Base-by-base conservation (phyloP, 2,113 vertebrate genomes). In the Tinamus guttatus region DNA sequence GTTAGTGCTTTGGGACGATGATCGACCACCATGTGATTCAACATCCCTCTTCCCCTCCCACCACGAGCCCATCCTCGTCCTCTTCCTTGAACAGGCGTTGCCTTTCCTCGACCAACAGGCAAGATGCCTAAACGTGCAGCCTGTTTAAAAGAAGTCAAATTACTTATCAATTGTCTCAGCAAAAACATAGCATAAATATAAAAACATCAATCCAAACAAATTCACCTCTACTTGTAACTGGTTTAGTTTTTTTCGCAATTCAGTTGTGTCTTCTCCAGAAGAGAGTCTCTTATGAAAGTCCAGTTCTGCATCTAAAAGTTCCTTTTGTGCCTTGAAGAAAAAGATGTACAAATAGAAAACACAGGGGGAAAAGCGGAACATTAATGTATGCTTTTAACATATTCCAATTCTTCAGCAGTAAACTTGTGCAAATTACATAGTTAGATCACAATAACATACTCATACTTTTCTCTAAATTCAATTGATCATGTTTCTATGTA, bases 231-330 rank as follows among this genome's bases (percentile, higher is more conserved):
- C 98, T 45, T 99, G 99, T 77, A 99, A 93, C 95, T 98, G 99
- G 43, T 97, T 99, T 32, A 99, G 98, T 94, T 99, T 99, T 65
- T 99, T 99, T 92, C 99, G 98, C 91, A 99, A 97, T 27, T 99
- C 99, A n/a, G 99, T 99, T 4, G 99, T 99, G 92, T 99, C 99
- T 96, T 99, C 99, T 80, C 99, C 99, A 28, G 99, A 99, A 36
- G 98, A 99, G 13, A 99, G 97, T 75, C 99, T 99, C 97, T 99
- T 99, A 68, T 99, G 99, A 74, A 99, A 99, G 94, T 99, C 99
- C 96, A 99, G 96, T 96, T 99, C 99, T 68, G 99, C 99, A 81
- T 99, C 99, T 64, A 99, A 41, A 79, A 99, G 97, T 25, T 99
- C 99, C 89, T 99, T 99, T 94, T 99, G 99, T 47, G 99, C 99